Base-by-base conservation (phyloP, 2,888 invertebrate species). In the Hyles lineata region DNA sequence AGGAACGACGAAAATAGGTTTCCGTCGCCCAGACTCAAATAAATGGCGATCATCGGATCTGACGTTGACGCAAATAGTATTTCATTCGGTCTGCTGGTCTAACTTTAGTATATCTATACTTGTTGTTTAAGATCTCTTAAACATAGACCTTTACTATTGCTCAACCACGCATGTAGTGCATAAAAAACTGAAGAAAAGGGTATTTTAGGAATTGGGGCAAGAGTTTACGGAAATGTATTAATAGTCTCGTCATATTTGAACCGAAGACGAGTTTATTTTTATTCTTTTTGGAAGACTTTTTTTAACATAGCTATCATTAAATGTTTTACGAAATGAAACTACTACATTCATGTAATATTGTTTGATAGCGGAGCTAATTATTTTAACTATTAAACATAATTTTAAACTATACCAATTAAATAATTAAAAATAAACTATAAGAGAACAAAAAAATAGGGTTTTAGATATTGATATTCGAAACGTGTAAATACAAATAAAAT, bases 21-120 rank as follows among this genome's bases (percentile, higher is more conserved):
- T 72, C 29, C 63, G 72, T 72, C 63, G 21, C 35, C n/a, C 35
- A 63, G 63, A 21, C 35, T 63, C 21, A 72, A 76, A 78, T 76
- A 77, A 76, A 76, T 76, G 59, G 76, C 78, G 72, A 77, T 78
- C 72, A 72, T 70, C 62, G 15, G 59, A 72, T 73, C 70, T 69
- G 70, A 21, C 63, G 59, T 60, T 8, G 58, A 70, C 62, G 61
- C 25, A 71, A 74, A 74, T 70, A 76, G 69, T 21, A n/a, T 55
- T 70, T 52, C 70, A 70, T 70, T 29, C 70, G 7, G 55, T 17
- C 29, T 50, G n/a, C 29, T 70, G 25, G 21, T 60, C 69, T 52
- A 17, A 9, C 25, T 50, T 62, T 9, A 35, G n/a, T 21, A 58
- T n/a, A n/a, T n/a, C n/a, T n/a, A n/a, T n/a, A n/a, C n/a, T n/a